Evolutionary conservation across 2,888 invertebrate genomes (phyloP).

Genomic region (Gymnoscelis rufifasciata): DNA sequence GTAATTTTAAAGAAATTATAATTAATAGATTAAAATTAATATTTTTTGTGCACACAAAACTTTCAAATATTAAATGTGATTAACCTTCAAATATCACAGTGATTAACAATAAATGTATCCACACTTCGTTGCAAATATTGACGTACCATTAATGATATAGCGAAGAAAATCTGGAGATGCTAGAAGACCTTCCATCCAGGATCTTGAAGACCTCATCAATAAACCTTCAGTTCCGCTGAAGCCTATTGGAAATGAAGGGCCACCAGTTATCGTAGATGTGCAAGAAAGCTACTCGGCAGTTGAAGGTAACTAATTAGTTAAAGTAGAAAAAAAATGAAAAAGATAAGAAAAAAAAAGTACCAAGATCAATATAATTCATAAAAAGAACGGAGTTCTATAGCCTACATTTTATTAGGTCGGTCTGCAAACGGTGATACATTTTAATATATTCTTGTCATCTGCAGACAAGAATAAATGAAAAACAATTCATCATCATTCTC

Average conservation of each 20-base stretch:
- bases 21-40: not conserved
- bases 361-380: too few relatives aligned
- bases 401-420: too few relatives aligned
- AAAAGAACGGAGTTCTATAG: too few relatives aligned
- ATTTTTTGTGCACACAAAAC: not conserved
- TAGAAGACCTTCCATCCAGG: constrained; percentile 92
- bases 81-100: constrained; percentile 29
- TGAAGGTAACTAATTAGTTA: constrained; percentile 85
- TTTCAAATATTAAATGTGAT: constrained; percentile 23
- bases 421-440: too few relatives aligned
- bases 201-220: constrained; percentile 93
- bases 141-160: constrained; percentile 51
- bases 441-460: too few relatives aligned
- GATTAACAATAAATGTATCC: constrained; percentile 43
- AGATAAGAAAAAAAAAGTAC: too few relatives aligned
- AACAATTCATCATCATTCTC: too few relatives aligned
- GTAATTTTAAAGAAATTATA: too few relatives aligned
- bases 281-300: constrained; percentile 97
- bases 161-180: constrained; percentile 94
- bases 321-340: too few relatives aligned
- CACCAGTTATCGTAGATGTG: constrained; percentile 94
- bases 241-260: constrained; percentile 87
- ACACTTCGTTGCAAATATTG: constrained; percentile 22
- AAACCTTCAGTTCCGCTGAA: constrained; percentile 94
- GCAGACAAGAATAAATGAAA: too few relatives aligned